Evolutionary conservation across 2,888 invertebrate species (phyloP).

Genomic region (Agrilus biguttatus): DNA sequence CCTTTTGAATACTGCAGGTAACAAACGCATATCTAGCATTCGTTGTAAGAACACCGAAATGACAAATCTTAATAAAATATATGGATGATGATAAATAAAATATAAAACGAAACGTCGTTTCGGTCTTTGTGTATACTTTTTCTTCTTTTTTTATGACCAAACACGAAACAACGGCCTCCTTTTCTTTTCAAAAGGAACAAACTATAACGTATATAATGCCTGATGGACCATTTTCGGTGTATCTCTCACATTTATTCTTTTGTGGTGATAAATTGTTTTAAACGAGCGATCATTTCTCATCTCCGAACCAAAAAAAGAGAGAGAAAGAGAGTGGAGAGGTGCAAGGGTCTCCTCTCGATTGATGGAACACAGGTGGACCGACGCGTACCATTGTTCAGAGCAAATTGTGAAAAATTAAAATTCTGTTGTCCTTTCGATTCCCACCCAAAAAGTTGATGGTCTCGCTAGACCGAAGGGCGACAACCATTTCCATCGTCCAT

Average conservation of each 20-base stretch:
- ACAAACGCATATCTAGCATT: too few species aligned
- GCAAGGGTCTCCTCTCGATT: conserved; percentile 2
- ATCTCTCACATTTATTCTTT: conserved; percentile 10
- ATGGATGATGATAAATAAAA: too few species aligned
- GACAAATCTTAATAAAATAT: too few species aligned
- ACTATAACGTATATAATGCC: too few species aligned
- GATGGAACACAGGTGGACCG: conserved; percentile 7
- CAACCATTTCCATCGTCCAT: conserved; percentile 5
- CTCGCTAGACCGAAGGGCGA: conserved; percentile 12
- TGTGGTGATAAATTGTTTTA: conserved; percentile 16
- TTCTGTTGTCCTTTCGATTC: conserved; percentile 2
- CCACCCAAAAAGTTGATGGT: conserved; percentile 1
- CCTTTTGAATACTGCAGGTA: too few species aligned
- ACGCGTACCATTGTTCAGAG: conserved; percentile 4
- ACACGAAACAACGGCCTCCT: too few species aligned
- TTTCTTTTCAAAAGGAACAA: too few species aligned
- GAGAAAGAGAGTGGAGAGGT: too few species aligned
- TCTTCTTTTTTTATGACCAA: too few species aligned
- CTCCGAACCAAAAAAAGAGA: background rate
- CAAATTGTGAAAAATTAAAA: conserved; percentile 6
- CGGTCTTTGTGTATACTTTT: too few species aligned
- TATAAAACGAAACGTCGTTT: too few species aligned
- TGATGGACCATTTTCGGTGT: conserved; percentile 5
- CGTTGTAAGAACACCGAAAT: too few species aligned
- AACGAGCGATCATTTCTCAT: conserved; percentile 11